Base-by-base conservation (phyloP, 1,140 invertebrate genomes). In the Drosophila gunungcola region DNA sequence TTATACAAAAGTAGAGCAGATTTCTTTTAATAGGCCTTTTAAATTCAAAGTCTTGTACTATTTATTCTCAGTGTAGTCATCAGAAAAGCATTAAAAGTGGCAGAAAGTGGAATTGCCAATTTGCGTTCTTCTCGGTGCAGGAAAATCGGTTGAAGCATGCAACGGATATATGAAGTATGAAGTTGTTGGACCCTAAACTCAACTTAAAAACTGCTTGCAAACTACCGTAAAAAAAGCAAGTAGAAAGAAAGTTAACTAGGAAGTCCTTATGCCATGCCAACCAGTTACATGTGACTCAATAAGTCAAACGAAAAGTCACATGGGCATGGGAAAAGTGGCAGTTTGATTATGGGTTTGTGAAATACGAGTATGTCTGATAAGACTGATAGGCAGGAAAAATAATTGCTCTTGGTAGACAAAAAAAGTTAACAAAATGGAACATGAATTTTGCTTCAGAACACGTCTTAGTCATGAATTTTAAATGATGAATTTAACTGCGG, bases 51-150 rank as follows among this genome's bases (percentile, higher is more conserved):
- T 2, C 4, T 1, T 13, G 25, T 4, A 2, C 1, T 5, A 12
- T 21, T 21, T 42, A 1, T 7, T 55, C 58, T 36, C 60, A 54
- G 65, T 79, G 62, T 63, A 60, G 68, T 86, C 73, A 88, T 83
- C 74, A 86, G 82, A 82, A 85, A 62, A 67, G 69, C 83, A 88
- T 88, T 83, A 78, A 64, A 67, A 82, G 78, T 85, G 78, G 63
- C 74, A 78, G 29, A 70, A 86, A 88, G 64, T 86, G 74, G 82
- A 86, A 86, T 88, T 78, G 83, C 78, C 82, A 85, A 85, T 85
- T 85, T 82, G 74, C 70, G 68, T 77, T 68, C 63, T 29, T 52
- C 25, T 55, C n/a, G 60, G 46, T 75, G 72, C 46, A 64, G 45
- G 27, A 42, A 55, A 52, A 62, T 54, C 45, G 43, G 43, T 3